Evolutionary conservation across 2,797 vertebrate species (phyloP).

Genomic region (Hydrocynus forskahlii): DNA sequence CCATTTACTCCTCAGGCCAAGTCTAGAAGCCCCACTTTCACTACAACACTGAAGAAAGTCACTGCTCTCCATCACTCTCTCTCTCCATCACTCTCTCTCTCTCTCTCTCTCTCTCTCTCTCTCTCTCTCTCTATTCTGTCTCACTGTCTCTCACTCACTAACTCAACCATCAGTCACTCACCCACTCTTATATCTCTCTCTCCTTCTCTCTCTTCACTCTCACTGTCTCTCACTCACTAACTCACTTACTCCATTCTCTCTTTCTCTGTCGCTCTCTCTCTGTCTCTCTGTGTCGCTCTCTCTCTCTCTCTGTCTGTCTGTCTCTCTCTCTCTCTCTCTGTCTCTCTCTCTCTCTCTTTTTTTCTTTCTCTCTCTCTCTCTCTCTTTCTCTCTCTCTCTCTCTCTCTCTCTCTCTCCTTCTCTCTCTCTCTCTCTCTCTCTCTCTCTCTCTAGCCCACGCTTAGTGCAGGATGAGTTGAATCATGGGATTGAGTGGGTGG

Average conservation of each 20-base stretch:
- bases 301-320: slow-evolving; percentile 3
- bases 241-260: background rate
- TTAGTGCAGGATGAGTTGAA: slow-evolving; percentile 63
- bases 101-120: background rate
- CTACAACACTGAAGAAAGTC: slow-evolving; percentile 4
- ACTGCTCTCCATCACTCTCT: background rate
- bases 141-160: too few relatives aligned
- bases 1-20: background rate
- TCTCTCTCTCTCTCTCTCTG: slow-evolving; percentile 41
- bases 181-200: background rate
- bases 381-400: background rate
- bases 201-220: background rate
- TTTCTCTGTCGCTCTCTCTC: background rate
- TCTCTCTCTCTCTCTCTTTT: slow-evolving; percentile 52
- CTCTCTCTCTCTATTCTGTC: too few relatives aligned
- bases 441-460: slow-evolving; percentile 59
- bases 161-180: too few relatives aligned
- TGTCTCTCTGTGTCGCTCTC: background rate
- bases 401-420: slow-evolving; percentile 13
- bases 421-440: slow-evolving; percentile 47
- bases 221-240: too few relatives aligned
- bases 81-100: background rate
- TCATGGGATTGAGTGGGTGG: slow-evolving; percentile 65
- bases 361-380: slow-evolving; percentile 5
- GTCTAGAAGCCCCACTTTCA: slow-evolving; percentile 5